These are phyloP conservation scores for Polydrusus pterygomalis DNA, from an alignment of 2,888 invertebrate species.

Conservation along the genomic window DNA sequence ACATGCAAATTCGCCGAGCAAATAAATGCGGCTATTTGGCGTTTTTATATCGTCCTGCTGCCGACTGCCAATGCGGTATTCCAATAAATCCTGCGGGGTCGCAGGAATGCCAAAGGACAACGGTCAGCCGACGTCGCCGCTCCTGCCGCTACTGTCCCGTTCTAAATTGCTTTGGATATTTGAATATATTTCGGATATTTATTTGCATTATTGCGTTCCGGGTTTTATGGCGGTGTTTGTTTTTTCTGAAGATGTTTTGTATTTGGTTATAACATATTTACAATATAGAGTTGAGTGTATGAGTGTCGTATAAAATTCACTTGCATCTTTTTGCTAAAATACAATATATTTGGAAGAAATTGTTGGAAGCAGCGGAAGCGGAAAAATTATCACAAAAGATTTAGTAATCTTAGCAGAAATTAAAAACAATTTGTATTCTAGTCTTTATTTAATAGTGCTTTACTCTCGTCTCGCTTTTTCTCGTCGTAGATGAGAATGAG, in stretches of 20 bases:
- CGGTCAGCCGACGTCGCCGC: constrained; percentile 46
- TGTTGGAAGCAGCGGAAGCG: too few relatives aligned
- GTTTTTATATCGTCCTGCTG: constrained; percentile 49
- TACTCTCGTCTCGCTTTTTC: too few relatives aligned
- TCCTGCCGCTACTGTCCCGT: constrained; percentile 26
- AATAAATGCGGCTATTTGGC: constrained; percentile 54
- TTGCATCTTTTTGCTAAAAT: too few relatives aligned
- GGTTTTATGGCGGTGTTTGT: constrained; percentile 8
- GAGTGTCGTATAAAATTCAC: too few relatives aligned
- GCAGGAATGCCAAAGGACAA: constrained; percentile 56
- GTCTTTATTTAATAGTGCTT: too few relatives aligned
- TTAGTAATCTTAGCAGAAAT: too few relatives aligned
- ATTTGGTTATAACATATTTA: too few relatives aligned
- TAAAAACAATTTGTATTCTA: too few relatives aligned
- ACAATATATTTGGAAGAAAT: too few relatives aligned
- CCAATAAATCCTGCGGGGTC: constrained; percentile 55
- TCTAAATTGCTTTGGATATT: constrained; percentile 54
- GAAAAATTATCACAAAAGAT: too few relatives aligned
- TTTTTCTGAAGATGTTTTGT: constrained; percentile 1
- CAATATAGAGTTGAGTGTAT: too few relatives aligned
- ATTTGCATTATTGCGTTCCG: constrained; percentile 50
- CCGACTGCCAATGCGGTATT: constrained; percentile 58
- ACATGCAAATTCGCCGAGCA: constrained; percentile 48
- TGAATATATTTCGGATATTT: constrained; percentile 52
- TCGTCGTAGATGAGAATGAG: too few relatives aligned